Percentiles rank a stretch among this genome's conserved stretches.
These are phyloP conservation scores for Lepidotrigona ventralis DNA, from an alignment of 1,140 invertebrate genomes.

Conservation along the genomic window DNA sequence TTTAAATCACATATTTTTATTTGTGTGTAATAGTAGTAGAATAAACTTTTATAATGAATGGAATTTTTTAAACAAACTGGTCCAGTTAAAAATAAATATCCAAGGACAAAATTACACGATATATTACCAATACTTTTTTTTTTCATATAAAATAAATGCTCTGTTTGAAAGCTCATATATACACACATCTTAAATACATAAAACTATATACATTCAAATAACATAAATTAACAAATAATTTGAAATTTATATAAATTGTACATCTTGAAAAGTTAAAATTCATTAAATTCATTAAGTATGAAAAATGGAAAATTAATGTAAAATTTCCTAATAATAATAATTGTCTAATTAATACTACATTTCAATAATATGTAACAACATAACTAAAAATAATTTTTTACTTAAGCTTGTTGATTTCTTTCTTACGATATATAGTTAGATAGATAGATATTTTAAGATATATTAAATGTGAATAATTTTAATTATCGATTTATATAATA, in stretches of 20 bases:
- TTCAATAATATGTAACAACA: neutral
- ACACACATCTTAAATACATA: neutral
- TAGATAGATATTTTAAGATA: neutral
- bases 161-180: neutral
- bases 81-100: neutral
- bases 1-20: conserved; percentile 30
- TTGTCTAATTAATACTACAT: neutral
- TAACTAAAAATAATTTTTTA: neutral
- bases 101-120: neutral
- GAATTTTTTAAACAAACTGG: neutral
- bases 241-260: neutral
- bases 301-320: neutral
- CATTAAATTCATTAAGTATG: neutral
- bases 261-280: neutral
- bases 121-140: neutral
- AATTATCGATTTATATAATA: conserved; percentile 12
- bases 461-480: neutral
- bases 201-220: neutral
- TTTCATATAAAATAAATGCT: neutral
- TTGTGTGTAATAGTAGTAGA: conserved; percentile 6
- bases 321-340: neutral
- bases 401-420: neutral
- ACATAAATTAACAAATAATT: neutral
- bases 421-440: neutral
- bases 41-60: neutral